Evolutionary conservation across 2,888 invertebrate genomes (phyloP).

Genomic region (Amphipoea lucens): DNA sequence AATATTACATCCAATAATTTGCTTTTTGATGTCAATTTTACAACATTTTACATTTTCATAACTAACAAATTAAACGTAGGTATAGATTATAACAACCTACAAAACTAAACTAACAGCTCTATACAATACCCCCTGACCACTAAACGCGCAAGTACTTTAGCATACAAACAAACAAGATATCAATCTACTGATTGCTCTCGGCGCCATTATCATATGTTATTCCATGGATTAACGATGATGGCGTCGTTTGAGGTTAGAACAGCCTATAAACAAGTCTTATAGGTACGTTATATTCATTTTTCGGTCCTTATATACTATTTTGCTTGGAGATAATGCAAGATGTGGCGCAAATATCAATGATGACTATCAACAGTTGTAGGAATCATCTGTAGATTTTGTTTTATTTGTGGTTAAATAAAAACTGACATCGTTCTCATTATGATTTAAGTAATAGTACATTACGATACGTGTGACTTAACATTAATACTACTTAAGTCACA

Average conservation of each 20-base stretch:
- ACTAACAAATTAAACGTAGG: neutral
- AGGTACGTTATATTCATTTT: slow-evolving; percentile 21
- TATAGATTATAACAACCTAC: neutral
- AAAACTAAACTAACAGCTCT: slow-evolving; percentile 62
- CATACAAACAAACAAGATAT: slow-evolving; percentile 78
- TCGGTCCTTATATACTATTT: slow-evolving; percentile 10
- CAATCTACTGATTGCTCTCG: slow-evolving; percentile 77
- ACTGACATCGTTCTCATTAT: too few relatives aligned
- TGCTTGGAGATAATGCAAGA: slow-evolving; percentile 18
- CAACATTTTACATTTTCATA: neutral
- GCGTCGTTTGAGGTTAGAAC: slow-evolving; percentile 32
- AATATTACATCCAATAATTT: neutral
- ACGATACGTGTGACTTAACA: too few relatives aligned
- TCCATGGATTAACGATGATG: slow-evolving; percentile 54
- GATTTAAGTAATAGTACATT: too few relatives aligned
- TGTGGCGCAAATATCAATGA: neutral
- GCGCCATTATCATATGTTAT: slow-evolving; percentile 46
- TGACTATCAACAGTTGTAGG: neutral
- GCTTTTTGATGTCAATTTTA: neutral
- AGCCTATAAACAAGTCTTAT: slow-evolving; percentile 21
- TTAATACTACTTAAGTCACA: too few relatives aligned
- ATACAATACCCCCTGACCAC: slow-evolving; percentile 61
- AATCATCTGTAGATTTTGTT: neutral
- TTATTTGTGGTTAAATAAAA: neutral
- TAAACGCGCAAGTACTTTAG: slow-evolving; percentile 74